Percentiles rank a stretch among this genome's conserved stretches.
Conservation (phyloP, 2,113 vertebrate species). For the Spheniscus mendiculus region DNA sequence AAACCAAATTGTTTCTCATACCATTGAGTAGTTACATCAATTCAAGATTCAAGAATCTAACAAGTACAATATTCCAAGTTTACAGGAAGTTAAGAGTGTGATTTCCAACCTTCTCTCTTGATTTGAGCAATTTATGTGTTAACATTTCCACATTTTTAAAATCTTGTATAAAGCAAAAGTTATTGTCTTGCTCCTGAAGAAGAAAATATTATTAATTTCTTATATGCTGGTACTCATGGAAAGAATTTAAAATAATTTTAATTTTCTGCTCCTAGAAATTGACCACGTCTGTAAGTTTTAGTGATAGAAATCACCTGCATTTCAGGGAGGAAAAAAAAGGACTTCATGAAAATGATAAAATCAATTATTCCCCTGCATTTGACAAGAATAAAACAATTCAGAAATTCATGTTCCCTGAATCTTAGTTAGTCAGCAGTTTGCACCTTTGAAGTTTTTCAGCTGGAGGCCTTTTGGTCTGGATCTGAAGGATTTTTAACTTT, state of each 20-base stretch:
- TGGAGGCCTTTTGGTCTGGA: background rate
- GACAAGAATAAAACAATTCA: background rate
- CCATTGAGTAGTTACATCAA: background rate
- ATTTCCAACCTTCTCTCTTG: background rate
- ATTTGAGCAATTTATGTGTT: background rate
- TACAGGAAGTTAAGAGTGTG: background rate
- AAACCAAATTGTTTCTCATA: background rate
- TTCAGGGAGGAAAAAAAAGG: background rate
- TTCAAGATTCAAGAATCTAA: background rate
- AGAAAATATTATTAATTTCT: background rate
- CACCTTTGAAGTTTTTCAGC: background rate
- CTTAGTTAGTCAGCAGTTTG: background rate
- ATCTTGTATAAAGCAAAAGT: background rate
- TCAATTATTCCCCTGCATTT: background rate
- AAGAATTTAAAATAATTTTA: background rate
- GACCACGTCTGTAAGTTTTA: background rate
- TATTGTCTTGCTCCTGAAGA: background rate
- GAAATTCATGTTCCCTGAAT: background rate
- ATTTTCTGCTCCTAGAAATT: background rate
- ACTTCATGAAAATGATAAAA: background rate
- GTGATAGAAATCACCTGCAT: background rate
- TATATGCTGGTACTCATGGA: background rate
- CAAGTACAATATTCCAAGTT: background rate
- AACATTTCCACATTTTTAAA: background rate
- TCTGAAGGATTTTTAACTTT: background rate